A percentile compares a stretch with the other conserved stretches of the same genome.
phyloP scores from a whole-genome alignment of 2,888 invertebrate species.

The Acanthacorydalis orientalis region DNA sequence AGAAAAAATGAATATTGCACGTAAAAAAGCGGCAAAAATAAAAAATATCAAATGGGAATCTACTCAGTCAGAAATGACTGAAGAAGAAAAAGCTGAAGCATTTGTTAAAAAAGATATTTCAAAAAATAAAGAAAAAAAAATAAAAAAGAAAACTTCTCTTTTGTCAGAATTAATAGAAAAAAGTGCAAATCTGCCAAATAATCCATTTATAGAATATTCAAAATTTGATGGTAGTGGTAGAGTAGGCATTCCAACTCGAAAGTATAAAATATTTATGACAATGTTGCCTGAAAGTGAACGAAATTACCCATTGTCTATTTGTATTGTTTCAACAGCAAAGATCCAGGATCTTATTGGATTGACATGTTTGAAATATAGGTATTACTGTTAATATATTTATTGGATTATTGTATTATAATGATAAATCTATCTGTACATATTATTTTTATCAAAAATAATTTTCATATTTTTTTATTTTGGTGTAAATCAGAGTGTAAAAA shows the following conservation, averaged over 20 bases:
- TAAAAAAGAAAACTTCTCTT: conserved; percentile 34
- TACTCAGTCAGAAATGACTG: conserved; percentile 31
- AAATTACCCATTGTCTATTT: conserved; percentile 67
- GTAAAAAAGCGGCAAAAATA: conserved; percentile 60
- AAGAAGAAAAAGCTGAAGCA: conserved; percentile 39
- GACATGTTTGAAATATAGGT: conserved; percentile 73
- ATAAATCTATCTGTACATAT: no score
- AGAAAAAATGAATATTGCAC: conserved; percentile 76
- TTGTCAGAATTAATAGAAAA: conserved; percentile 61
- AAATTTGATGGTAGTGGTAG: conserved; percentile 83
- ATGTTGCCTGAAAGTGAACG: conserved; percentile 69
- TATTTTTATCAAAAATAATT: no score
- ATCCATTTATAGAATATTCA: conserved; percentile 79
- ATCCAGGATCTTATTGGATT: conserved; percentile 84
- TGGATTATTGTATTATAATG: no score
- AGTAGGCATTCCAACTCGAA: conserved; percentile 59
- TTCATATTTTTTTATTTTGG: no score
- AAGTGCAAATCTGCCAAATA: conserved; percentile 59
- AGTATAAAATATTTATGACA: conserved; percentile 78
- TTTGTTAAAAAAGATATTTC: conserved; percentile 34
- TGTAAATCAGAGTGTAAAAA: no score
- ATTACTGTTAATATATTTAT: no score
- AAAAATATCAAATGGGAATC: conserved; percentile 59
- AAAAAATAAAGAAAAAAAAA: conserved; percentile 15
- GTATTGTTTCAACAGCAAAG: conserved; percentile 68